Conservation (phyloP, 2,797 vertebrate genomes). For the Neosilurus hyrtlii region DNA sequence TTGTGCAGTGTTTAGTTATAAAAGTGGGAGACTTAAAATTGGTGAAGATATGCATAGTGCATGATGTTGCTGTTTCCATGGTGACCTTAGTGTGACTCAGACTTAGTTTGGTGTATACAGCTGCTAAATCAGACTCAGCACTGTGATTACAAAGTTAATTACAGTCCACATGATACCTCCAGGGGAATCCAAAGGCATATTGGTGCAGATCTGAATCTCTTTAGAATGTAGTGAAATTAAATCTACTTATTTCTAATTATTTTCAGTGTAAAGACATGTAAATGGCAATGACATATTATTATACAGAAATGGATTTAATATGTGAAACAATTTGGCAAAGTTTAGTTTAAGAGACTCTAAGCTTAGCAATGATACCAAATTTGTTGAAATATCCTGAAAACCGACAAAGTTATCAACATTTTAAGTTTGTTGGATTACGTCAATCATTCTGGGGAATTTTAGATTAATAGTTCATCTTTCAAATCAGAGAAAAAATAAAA, state of each 20-base stretch:
- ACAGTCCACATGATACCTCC: conserved; percentile 37
- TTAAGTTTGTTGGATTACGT: too few relatives aligned
- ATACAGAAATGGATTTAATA: neutral
- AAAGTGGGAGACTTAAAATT: conserved; percentile 40
- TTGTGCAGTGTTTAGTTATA: conserved; percentile 36
- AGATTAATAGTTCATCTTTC: too few relatives aligned
- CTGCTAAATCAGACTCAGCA: conserved; percentile 40
- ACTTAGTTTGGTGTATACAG: conserved; percentile 27
- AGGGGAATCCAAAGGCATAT: conserved; percentile 29
- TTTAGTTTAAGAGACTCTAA: too few relatives aligned
- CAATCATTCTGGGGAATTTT: too few relatives aligned
- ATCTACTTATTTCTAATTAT: neutral
- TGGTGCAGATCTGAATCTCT: neutral
- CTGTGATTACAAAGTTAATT: conserved; percentile 42
- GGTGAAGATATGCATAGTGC: conserved; percentile 13
- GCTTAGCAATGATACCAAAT: too few relatives aligned
- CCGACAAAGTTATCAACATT: too few relatives aligned
- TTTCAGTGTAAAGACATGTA: neutral
- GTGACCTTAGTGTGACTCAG: conserved; percentile 38
- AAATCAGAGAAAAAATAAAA: too few relatives aligned
- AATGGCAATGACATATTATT: neutral
- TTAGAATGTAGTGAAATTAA: neutral
- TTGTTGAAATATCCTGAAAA: too few relatives aligned
- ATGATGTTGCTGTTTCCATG: conserved; percentile 53
- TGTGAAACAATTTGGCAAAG: too few relatives aligned